Evolutionary conservation across 2,888 invertebrate genomes (phyloP), one percentile per base, ranked within the genome.

Genomic region (Bhutanitis thaidina): DNA sequence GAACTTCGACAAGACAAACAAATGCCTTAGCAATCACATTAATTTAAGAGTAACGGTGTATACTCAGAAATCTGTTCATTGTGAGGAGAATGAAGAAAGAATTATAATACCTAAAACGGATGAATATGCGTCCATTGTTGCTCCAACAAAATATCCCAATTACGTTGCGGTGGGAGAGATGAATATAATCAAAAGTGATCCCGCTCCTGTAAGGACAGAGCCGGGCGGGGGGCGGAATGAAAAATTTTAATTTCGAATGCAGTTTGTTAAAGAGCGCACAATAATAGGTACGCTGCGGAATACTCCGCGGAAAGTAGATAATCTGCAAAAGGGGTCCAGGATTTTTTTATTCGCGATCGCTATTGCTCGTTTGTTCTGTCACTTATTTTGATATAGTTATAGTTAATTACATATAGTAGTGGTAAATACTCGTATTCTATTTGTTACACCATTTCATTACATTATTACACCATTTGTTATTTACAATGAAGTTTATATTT

Each of bases 161-260:
- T 87, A 87, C 74, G 77, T 84, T 77, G 84, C 78, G 81, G 81
- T 74, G 75, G 76, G 71, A 69, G 58, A 64, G 62, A 74, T 62
- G 69, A 80, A 83, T 83, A 81, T 87, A 84, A 86, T 86, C 85
- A 87, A 79, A 84, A 87, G 80, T 84, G 87, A 86, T 86, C 77
- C 74, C 68, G 55, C 57, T 64, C 65, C 63, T 60, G 62, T 59
- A 62, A 66, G 67, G 65, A 66, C 66, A 60, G 68, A 63, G 67
- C 32, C 25, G 67, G 61, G 63, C 43, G 49, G 53, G 53, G 52
- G 58, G 57, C 52, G 71, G 78, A 83, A 88, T 86, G 87, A 87
- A 83, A 81, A 80, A 64, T 88, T 88, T 88, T 88, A 88, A 88
- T 88, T 87, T 74, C 80, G 86, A 88, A 88, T 88, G 88, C 88